Percentiles rank a stretch among this genome's conserved stretches.
These are phyloP conservation scores for Stomatorhinus ivindoensis DNA, from an alignment of 2,113 vertebrate species.

Conservation along the genomic window DNA sequence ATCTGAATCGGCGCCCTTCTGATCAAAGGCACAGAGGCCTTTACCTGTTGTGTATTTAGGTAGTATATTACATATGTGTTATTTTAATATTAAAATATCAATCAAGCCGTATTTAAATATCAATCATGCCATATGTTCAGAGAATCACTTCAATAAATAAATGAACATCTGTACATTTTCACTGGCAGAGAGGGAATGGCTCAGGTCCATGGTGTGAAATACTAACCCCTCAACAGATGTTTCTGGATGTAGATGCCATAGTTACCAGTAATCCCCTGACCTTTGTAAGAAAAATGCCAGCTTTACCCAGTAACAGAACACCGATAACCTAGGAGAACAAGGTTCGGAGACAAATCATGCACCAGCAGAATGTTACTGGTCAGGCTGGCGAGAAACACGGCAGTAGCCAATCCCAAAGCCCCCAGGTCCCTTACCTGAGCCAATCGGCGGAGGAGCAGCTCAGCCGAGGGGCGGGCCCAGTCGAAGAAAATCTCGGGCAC, in stretches of 20 bases:
- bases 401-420: background rate
- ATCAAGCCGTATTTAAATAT: background rate
- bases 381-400: background rate
- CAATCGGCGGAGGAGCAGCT: conserved; percentile 84
- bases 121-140: background rate
- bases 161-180: background rate
- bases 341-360: background rate
- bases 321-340: background rate
- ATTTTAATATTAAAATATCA: background rate
- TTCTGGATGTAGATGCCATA: background rate
- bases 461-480: conserved; percentile 81
- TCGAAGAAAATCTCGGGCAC: conserved; percentile 92
- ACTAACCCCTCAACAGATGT: background rate
- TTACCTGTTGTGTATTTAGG: background rate
- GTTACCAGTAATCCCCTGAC: background rate
- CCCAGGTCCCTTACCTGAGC: conserved; percentile 71
- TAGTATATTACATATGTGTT: too few species aligned
- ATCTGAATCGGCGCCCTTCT: background rate
- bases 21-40: background rate
- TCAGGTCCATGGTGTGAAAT: background rate
- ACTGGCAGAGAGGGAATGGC: background rate
- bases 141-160: background rate
- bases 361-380: background rate
- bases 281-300: background rate
- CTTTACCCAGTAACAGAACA: background rate